A percentile compares a stretch with the other conserved stretches of the same genome.
Evolutionary conservation across 2,113 vertebrate genomes (phyloP).

Genomic region (Pangasianodon hypophthalmus): DNA sequence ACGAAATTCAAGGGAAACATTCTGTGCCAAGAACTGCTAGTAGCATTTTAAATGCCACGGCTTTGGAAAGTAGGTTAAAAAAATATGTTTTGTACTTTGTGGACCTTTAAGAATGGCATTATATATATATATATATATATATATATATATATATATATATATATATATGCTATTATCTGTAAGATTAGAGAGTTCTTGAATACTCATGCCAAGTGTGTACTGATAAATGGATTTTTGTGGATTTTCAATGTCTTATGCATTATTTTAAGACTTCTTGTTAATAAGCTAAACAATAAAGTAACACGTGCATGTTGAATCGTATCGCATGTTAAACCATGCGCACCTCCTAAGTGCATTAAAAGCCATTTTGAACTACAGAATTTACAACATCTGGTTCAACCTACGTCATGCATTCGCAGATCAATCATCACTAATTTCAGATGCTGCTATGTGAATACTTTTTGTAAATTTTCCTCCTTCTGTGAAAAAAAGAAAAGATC

Average conservation of each 20-base stretch:
- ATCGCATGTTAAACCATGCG: neutral
- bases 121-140: slow-evolving; percentile 25
- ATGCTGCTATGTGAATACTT: slow-evolving; percentile 74
- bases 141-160: slow-evolving; percentile 24
- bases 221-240: slow-evolving; percentile 25
- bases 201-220: slow-evolving; percentile 24
- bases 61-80: slow-evolving; percentile 31
- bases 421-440: slow-evolving; percentile 21
- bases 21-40: slow-evolving; percentile 23
- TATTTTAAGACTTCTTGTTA: slow-evolving; percentile 13
- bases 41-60: neutral
- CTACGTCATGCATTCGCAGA: neutral
- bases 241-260: slow-evolving; percentile 20
- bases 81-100: neutral
- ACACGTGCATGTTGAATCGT: neutral
- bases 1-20: neutral
- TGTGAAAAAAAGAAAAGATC: slow-evolving; percentile 5
- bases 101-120: neutral
- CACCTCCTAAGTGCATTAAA: slow-evolving; percentile 32
- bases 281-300: neutral
- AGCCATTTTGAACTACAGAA: slow-evolving; percentile 28
- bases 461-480: slow-evolving; percentile 29
- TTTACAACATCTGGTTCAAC: neutral
- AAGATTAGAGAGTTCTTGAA: slow-evolving; percentile 4
- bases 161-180: slow-evolving; percentile 11